A percentile compares a stretch with the other conserved stretches of the same genome.
phyloP scores from a whole-genome alignment of 2,888 invertebrate genomes.

The Epinotia demarniana region DNA sequence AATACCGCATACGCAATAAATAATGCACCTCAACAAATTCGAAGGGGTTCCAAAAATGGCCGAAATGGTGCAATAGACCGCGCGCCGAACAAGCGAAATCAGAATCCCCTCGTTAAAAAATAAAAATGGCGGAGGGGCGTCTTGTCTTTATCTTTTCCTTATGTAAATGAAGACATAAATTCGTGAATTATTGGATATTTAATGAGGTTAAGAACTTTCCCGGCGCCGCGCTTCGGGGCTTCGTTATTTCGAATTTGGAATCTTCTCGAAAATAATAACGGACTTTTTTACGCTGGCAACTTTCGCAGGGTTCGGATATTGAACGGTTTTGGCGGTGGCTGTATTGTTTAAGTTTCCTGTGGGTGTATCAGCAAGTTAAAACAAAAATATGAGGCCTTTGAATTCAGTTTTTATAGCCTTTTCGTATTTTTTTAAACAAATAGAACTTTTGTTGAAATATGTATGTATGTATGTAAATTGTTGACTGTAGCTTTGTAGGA shows the following conservation, averaged over 20 bases:
- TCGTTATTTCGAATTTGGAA: conserved; percentile 59
- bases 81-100: conserved; percentile 72
- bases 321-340: conserved; percentile 23
- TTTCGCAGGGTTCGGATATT: conserved; percentile 47
- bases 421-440: not conserved
- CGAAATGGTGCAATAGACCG: conserved; percentile 77
- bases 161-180: conserved; percentile 71
- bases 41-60: conserved; percentile 28
- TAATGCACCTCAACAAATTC: conserved; percentile 21
- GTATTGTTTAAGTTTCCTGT: conserved; percentile 20
- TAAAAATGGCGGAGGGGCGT: conserved; percentile 75
- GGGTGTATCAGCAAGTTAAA: not conserved
- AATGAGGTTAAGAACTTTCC: conserved; percentile 80
- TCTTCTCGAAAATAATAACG: conserved; percentile 57
- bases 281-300: conserved; percentile 54
- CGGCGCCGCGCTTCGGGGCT: conserved; percentile 61
- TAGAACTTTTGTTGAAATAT: too few species aligned
- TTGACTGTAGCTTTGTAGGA: too few species aligned
- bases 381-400: conserved; percentile 45
- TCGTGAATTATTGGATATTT: conserved; percentile 69
- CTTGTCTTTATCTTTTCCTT: conserved; percentile 84
- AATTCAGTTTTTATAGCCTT: not conserved
- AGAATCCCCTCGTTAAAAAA: conserved; percentile 73
- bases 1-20: conserved; percentile 18
- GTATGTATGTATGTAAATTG: too few species aligned